Evolutionary conservation across 2,113 vertebrate species (phyloP).

Genomic region (Malaclemys terrapin): DNA sequence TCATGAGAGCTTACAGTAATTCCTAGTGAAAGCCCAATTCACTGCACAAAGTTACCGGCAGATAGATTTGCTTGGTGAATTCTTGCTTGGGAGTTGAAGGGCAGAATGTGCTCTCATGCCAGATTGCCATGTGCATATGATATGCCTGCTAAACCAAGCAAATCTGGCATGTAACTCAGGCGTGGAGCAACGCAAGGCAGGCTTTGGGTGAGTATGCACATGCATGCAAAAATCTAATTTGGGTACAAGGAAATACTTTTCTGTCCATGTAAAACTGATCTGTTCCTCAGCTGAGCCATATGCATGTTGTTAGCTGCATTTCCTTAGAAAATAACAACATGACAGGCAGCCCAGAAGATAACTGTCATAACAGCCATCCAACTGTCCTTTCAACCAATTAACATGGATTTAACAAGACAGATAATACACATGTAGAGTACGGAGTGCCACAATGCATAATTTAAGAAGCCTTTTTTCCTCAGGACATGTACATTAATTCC

Average conservation of each 20-base stretch:
- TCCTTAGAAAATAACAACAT: background rate
- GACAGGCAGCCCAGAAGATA: conserved; percentile 9
- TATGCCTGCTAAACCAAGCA: conserved; percentile 59
- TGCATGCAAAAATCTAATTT: conserved; percentile 44
- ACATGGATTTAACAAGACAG: background rate
- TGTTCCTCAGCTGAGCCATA: background rate
- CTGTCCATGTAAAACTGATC: background rate
- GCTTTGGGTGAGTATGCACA: conserved; percentile 37
- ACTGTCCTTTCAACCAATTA: background rate
- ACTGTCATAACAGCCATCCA: background rate
- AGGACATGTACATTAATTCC: background rate
- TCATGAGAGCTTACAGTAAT: conserved; percentile 64
- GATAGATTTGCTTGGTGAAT: conserved; percentile 61
- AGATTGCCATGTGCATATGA: conserved; percentile 57
- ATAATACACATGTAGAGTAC: conserved; percentile 2
- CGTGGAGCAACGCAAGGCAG: conserved; percentile 57
- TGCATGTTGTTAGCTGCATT: conserved; percentile 8
- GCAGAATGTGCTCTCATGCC: conserved; percentile 58
- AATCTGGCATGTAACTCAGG: conserved; percentile 28
- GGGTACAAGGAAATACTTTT: conserved; percentile 40
- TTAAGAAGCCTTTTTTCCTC: conserved; percentile 34
- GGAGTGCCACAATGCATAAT: background rate
- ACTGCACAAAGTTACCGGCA: conserved; percentile 41
- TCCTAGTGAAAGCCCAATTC: conserved; percentile 66
- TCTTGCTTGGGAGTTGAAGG: conserved; percentile 39